Conservation (phyloP, 2,113 vertebrate species). For the Vulpes lagopus region DNA sequence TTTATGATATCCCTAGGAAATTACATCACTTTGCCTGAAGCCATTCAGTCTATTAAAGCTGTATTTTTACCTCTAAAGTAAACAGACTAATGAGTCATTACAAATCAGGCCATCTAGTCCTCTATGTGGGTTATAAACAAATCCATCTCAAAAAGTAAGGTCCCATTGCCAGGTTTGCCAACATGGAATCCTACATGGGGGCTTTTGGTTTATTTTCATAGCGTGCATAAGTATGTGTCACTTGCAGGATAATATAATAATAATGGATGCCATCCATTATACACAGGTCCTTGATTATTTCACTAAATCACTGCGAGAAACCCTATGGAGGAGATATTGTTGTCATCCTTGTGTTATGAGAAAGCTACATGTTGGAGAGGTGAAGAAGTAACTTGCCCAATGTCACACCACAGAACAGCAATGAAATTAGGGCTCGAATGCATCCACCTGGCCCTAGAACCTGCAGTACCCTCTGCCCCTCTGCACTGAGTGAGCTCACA, state of each 20-base stretch:
- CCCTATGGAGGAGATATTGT: not conserved
- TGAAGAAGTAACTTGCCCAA: not conserved
- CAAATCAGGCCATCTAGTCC: not conserved
- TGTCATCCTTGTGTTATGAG: not conserved
- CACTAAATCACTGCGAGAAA: not conserved
- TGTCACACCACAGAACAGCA: not conserved
- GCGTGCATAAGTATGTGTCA: not conserved
- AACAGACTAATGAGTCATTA: constrained; percentile 49
- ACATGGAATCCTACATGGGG: not conserved
- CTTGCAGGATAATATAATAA: not conserved
- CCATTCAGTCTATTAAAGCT: constrained; percentile 12
- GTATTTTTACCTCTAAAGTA: constrained; percentile 39
- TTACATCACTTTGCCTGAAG: constrained; percentile 30
- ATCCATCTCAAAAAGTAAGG: not conserved
- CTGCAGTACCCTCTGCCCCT: not conserved
- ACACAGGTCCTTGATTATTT: not conserved
- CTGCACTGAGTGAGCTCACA: not conserved
- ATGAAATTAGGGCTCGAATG: not conserved
- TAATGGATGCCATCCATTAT: not conserved
- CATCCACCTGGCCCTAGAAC: not conserved
- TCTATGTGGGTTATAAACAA: not conserved
- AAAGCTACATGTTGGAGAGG: not conserved
- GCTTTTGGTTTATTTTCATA: not conserved
- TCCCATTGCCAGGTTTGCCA: not conserved
- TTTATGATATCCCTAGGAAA: constrained; percentile 56